Conservation (phyloP, 2,888 invertebrate species). For the Sphinx pinastri region DNA sequence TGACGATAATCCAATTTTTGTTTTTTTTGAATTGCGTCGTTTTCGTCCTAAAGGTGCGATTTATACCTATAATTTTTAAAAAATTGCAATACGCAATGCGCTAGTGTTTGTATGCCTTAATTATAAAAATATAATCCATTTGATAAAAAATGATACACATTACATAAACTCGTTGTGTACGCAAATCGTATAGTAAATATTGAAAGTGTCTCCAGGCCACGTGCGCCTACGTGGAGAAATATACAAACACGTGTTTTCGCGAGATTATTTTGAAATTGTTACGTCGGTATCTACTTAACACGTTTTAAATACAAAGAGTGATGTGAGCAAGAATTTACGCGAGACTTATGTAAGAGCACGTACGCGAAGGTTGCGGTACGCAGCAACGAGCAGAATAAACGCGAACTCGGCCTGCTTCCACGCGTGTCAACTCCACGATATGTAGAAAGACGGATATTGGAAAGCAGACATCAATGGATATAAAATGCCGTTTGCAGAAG, state of each 20-base stretch:
- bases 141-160: not conserved
- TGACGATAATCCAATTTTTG: no score
- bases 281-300: conserved; percentile 61
- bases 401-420: conserved; percentile 35
- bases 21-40: no score
- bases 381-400: conserved; percentile 37
- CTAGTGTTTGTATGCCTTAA: no score
- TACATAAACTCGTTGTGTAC: conserved; percentile 31
- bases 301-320: conserved; percentile 71
- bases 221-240: conserved; percentile 21
- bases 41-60: no score
- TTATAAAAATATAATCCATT: not conserved
- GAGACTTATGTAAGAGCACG: conserved; percentile 41
- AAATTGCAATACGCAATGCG: no score
- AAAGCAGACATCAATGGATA: conserved; percentile 69
- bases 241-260: conserved; percentile 40
- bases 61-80: no score
- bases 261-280: conserved; percentile 60
- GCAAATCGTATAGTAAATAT: conserved; percentile 38
- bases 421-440: conserved; percentile 45
- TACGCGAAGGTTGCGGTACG: conserved; percentile 50
- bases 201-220: conserved; percentile 38
- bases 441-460: conserved; percentile 71
- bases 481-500: conserved; percentile 63
- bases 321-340: conserved; percentile 59